A percentile compares a stretch with the other conserved stretches of the same genome.
These are phyloP conservation scores for Hymenochirus boettgeri DNA, from an alignment of 2,113 vertebrate species.

Conservation along the genomic window DNA sequence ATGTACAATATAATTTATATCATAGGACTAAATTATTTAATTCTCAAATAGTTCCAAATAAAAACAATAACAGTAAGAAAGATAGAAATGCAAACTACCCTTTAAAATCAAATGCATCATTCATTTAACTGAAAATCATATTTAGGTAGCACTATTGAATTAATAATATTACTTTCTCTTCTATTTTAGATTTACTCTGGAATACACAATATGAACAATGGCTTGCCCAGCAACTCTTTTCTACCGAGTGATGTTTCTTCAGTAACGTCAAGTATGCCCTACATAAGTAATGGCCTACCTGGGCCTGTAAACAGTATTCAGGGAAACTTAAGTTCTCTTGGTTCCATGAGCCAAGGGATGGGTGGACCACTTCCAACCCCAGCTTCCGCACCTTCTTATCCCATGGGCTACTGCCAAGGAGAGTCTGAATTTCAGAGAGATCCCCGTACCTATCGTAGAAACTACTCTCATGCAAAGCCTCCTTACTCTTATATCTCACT, in stretches of 20 bases:
- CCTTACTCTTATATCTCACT: slow-evolving; percentile 45
- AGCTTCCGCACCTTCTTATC: slow-evolving; percentile 10
- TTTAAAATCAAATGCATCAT: too few species aligned
- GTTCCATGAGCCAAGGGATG: slow-evolving; percentile 16
- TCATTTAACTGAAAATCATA: too few species aligned
- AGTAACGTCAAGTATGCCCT: slow-evolving; percentile 11
- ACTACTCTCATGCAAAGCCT: slow-evolving; percentile 49
- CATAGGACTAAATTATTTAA: too few species aligned
- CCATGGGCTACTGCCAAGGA: slow-evolving; percentile 22
- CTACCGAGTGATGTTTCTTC: slow-evolving; percentile 15
- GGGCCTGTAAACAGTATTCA: slow-evolving; percentile 12
- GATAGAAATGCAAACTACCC: too few species aligned
- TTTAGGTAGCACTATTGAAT: too few species aligned
- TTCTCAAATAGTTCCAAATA: too few species aligned
- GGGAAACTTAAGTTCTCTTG: slow-evolving; percentile 8
- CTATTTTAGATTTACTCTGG: slow-evolving; percentile 36
- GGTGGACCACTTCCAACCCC: slow-evolving; percentile 4
- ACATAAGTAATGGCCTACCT: slow-evolving; percentile 22
- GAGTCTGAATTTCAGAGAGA: slow-evolving; percentile 39
- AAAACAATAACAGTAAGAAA: too few species aligned
- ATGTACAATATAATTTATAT: too few species aligned
- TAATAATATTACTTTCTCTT: neutral
- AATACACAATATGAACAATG: slow-evolving; percentile 28
- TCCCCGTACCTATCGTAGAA: slow-evolving; percentile 36
- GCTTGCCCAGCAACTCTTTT: slow-evolving; percentile 25